A percentile compares a stretch with the other conserved stretches of the same genome.
phyloP scores from a whole-genome alignment of 2,888 invertebrate species.

The Pyrocoelia pectoralis region DNA sequence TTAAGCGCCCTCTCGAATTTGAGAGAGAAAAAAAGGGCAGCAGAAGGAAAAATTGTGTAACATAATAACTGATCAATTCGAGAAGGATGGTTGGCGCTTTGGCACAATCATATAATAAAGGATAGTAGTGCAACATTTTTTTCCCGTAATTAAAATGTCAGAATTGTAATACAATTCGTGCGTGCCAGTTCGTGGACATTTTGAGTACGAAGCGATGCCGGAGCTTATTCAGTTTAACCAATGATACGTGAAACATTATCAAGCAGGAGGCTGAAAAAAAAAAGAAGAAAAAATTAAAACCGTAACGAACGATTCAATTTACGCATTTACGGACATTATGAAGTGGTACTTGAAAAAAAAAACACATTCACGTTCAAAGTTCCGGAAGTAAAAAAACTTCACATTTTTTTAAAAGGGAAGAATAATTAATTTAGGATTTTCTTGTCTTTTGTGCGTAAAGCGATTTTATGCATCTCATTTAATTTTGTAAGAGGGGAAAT shows the following conservation, averaged over 20 bases:
- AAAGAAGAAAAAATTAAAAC: constrained; percentile 38
- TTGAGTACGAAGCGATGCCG: constrained; percentile 31
- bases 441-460: constrained; percentile 12
- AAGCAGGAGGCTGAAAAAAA: constrained; percentile 21
- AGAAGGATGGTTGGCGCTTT: background rate
- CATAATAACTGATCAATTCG: constrained; percentile 2
- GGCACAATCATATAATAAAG: constrained; percentile 14
- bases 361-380: constrained; percentile 9
- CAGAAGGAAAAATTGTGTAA: background rate
- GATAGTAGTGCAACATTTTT: constrained; percentile 38
- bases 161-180: constrained; percentile 43
- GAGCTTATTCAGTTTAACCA: constrained; percentile 40
- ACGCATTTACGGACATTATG: constrained; percentile 27
- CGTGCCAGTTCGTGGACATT: constrained; percentile 37
- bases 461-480: constrained; percentile 8
- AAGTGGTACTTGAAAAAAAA: constrained; percentile 4
- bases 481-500: background rate
- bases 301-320: constrained; percentile 32
- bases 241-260: constrained; percentile 46
- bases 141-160: constrained; percentile 47
- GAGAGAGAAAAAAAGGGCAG: background rate
- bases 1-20: background rate
- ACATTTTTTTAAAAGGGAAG: background rate
- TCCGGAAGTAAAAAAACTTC: background rate
- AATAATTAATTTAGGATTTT: constrained; percentile 20